Percentiles rank a stretch among this genome's conserved stretches.
Conservation (phyloP, 2,888 invertebrate genomes). For the Mantis religiosa region DNA sequence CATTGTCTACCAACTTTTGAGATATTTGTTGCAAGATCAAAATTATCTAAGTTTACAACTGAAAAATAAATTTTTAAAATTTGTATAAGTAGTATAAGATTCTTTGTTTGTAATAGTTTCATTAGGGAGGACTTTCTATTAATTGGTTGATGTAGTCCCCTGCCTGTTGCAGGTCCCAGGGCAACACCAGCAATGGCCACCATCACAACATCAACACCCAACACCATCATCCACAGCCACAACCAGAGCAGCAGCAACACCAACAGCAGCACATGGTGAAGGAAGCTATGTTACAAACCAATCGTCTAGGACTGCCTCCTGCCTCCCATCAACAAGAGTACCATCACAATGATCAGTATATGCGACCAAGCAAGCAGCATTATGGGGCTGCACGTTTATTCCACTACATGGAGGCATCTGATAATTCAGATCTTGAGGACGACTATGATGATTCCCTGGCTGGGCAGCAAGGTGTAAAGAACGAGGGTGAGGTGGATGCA, state of each 20-base stretch:
- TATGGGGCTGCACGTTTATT: conserved; percentile 63
- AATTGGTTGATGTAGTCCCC: conserved; percentile 32
- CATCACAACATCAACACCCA: not conserved
- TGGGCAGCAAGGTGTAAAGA: conserved; percentile 41
- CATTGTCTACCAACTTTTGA: not conserved
- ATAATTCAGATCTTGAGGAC: conserved; percentile 60
- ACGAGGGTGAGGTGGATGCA: conserved; percentile 19
- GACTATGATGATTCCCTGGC: conserved; percentile 31
- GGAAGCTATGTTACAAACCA: conserved; percentile 44
- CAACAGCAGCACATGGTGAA: not conserved
- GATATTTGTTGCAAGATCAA: not conserved
- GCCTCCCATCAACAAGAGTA: conserved; percentile 15
- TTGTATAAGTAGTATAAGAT: not conserved
- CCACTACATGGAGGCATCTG: conserved; percentile 69
- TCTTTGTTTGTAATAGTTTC: not conserved
- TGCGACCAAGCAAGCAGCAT: conserved; percentile 41
- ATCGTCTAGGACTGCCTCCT: conserved; percentile 36
- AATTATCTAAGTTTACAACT: not conserved
- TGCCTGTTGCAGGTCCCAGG: conserved; percentile 32
- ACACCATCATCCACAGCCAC: conserved; percentile 2
- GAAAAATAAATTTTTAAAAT: not conserved
- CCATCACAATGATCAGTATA: not conserved
- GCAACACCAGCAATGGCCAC: conserved; percentile 19
- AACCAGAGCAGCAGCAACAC: conserved; percentile 36
- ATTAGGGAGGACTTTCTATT: conserved; percentile 27